Evolutionary conservation across 2,113 vertebrate species (phyloP), one percentile per base, ranked within the genome.

Genomic region (Pluvianellus socialis): DNA sequence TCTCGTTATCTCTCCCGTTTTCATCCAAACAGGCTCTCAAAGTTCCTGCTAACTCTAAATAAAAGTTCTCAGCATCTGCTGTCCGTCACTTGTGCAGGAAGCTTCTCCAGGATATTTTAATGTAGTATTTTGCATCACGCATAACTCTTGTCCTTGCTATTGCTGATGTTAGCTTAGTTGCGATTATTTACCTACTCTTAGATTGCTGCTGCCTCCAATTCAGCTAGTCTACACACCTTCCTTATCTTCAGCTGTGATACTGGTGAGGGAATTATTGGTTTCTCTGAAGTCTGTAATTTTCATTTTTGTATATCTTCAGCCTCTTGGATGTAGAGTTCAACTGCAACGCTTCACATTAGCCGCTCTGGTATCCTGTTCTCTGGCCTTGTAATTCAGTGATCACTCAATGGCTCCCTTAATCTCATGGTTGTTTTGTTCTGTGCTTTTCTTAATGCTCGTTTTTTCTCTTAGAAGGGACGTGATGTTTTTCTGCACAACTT

Each of bases 271-370:
- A 45, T 53, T 56, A 2, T 17, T 72, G 28, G 7, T 58, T 83
- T 80, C n/a, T 22, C 45, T 49, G 35, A 77, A 80, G 59, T 53
- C 71, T 77, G 88, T 66, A 27, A 68, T 58, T 67, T 92, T 55
- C 23, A 35, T 79, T 93, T 93, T 90, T 15, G 12, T 86, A 79
- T 63, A 21, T n/a, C 26, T 88, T 72, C 20, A 44, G 30, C 35
- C 20, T 94, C 40, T 17, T 62, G 0, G 17, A 33, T 0, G 0
- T 32, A 59, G 20, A 62, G 30, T 59, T 88, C 44, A 8, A 17
- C 33, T 56, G 47, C 52, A 52, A 0, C 0, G 0, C 33, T 65
- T 86, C 0, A 0, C 6, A 1, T 63, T 42, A 58, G n/a, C 71
- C 16, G 1, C 40, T 47, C 22, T n/a, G 40, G 9, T 63, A 6